Conservation (phyloP, 30 jellyfish, hydroid and myxozoan genomes). For the Chrysaora quinquecirrha region DNA sequence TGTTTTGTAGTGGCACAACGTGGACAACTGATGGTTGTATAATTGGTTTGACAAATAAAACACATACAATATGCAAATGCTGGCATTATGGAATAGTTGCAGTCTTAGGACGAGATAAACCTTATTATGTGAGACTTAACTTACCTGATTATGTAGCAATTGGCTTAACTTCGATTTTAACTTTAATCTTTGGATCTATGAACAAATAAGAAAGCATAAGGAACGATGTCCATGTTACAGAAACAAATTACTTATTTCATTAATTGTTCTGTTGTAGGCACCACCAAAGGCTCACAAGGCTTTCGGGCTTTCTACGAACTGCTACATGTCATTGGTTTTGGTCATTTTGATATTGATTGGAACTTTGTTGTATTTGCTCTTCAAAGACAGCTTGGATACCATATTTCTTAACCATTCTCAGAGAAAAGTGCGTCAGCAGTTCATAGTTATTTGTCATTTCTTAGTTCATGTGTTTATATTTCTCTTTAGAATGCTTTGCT, state of each 20-base stretch:
- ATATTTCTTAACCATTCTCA: constrained; percentile 61
- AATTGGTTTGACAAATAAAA: constrained; percentile 74
- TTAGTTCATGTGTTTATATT: no score
- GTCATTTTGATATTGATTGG: constrained; percentile 80
- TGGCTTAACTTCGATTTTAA: no score
- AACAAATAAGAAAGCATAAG: no score
- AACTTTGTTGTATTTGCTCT: constrained; percentile 69
- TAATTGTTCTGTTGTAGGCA: constrained; percentile 32
- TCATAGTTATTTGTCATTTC: no score
- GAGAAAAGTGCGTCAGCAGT: constrained; percentile 36
- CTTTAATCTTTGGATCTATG: no score
- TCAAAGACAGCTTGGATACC: constrained; percentile 97
- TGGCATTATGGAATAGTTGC: constrained; percentile 87
- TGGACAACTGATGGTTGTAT: constrained; percentile 75
- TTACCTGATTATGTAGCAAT: no score
- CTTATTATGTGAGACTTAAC: constrained; percentile 41
- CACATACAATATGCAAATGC: constrained; percentile 94
- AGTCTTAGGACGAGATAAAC: constrained; percentile 77
- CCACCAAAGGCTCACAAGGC: constrained; percentile 61
- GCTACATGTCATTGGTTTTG: constrained; percentile 72
- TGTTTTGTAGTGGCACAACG: constrained; percentile 65
- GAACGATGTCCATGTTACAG: no score
- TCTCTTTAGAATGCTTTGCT: no score
- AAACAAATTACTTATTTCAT: no score
- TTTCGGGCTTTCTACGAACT: constrained; percentile 84